Evolutionary conservation across 2,888 invertebrate genomes (phyloP), one percentile per base, ranked within the genome.

Genomic region (Philhelius pedissequus): DNA sequence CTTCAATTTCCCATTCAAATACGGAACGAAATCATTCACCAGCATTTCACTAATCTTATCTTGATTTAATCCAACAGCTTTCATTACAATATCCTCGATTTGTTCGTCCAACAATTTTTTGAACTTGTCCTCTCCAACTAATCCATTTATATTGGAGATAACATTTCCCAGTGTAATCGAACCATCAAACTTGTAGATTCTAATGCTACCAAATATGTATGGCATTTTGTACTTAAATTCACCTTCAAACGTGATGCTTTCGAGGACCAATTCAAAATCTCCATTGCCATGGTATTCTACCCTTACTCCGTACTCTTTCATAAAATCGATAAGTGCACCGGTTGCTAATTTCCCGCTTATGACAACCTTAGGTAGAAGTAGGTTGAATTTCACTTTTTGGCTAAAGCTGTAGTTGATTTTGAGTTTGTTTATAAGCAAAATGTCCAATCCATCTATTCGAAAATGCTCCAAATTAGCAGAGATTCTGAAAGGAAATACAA

Each of bases 211-310:
- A 25, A 88, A 89, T 7, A 90, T 60, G 48, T 89, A 74, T 45
- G 90, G 90, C 88, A 90, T 88, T 86, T 88, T 90, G 74, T 90
- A 91, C 66, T 90, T 90, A 86, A 91, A 90, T 40, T 88, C 83
- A 4, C 91, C 91, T 60, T 88, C 56, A 11, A 91, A 73, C 3
- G 87, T 87, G 0, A 91, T 87, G 86, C 90, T 86, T 15, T 89
- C 80, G 62, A 90, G 76, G 3, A 87, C 38, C 13, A 91, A 88
- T 60, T 88, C 86, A 58, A 90, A 30, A 9, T 89, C 89, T 2
- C 90, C 91, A 3, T 79, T 27, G 32, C 89, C 89, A 68, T 90
- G 88, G 69, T 89, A 90, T 13, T 88, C 88, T 32, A 90, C 87
- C 0, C 87, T 78, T 3, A 90, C 48, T 7, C 90, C 90, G 56